Evolutionary conservation across 2,888 invertebrate genomes (phyloP).

Genomic region (Sisyra nigra): DNA sequence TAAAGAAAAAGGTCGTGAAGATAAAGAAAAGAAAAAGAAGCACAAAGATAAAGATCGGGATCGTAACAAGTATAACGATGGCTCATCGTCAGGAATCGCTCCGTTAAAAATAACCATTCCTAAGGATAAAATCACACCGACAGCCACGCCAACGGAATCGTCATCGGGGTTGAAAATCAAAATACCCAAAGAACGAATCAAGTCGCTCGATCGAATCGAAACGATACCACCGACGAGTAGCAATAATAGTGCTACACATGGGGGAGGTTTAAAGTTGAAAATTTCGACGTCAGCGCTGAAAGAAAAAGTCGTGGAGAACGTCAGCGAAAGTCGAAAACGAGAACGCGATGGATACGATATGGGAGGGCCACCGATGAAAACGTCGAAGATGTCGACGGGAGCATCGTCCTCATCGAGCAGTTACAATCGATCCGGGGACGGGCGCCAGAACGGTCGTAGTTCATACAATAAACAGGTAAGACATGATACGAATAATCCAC

Average conservation of each 20-base stretch:
- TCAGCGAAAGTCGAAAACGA: conserved; percentile 21
- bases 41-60: conserved; percentile 59
- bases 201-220: conserved; percentile 24
- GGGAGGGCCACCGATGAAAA: conserved; percentile 23
- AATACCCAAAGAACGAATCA: conserved; percentile 60
- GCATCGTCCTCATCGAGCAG: conserved; percentile 15
- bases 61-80: conserved; percentile 19
- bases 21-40: conserved; percentile 57
- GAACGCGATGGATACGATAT: conserved; percentile 24
- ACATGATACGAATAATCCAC: conserved; percentile 16
- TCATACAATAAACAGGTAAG: conserved; percentile 27
- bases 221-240: conserved; percentile 21
- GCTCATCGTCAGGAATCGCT: conserved; percentile 17
- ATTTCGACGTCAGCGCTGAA: conserved; percentile 39
- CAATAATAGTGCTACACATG: conserved; percentile 10
- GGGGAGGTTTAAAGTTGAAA: conserved; percentile 51
- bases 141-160: conserved; percentile 21
- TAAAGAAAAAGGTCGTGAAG: conserved; percentile 40
- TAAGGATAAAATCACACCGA: conserved; percentile 34
- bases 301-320: conserved; percentile 40
- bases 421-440: conserved; percentile 17
- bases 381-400: conserved; percentile 16
- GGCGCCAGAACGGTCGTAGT: conserved; percentile 24
- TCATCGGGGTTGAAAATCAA: conserved; percentile 57
- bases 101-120: conserved; percentile 37